A percentile compares a stretch with the other conserved stretches of the same genome.
phyloP scores from a whole-genome alignment of 1,140 invertebrate genomes.

The Vanessa tameamea region DNA sequence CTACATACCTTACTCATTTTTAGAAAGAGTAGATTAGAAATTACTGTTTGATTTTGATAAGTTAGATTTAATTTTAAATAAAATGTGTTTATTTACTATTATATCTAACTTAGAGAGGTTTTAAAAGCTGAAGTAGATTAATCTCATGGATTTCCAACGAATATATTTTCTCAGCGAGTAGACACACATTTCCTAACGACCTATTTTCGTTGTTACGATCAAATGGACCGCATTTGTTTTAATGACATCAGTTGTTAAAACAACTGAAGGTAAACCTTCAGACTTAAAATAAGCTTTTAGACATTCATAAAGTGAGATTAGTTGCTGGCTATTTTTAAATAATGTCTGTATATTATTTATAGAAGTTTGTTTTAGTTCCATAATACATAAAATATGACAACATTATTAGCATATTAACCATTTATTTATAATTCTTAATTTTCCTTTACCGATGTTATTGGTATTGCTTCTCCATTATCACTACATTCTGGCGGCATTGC shows the following conservation, averaged over 20 bases:
- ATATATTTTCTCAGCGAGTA: too few relatives aligned
- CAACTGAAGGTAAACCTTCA: constrained; percentile 22
- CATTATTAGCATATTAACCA: constrained; percentile 25
- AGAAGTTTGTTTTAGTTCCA: not conserved
- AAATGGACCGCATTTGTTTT: constrained; percentile 24
- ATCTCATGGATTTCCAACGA: too few relatives aligned
- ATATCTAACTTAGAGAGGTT: too few relatives aligned
- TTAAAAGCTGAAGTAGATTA: too few relatives aligned
- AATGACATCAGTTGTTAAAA: constrained; percentile 34
- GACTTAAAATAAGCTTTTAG: constrained; percentile 26
- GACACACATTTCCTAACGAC: not conserved
- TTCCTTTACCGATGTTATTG: constrained; percentile 62
- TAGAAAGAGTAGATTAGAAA: too few relatives aligned
- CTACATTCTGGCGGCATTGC: constrained; percentile 40
- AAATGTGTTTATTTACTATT: too few relatives aligned
- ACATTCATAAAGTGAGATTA: not conserved
- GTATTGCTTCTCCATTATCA: constrained; percentile 51
- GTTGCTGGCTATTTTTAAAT: not conserved
- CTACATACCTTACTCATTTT: too few relatives aligned
- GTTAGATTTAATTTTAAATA: too few relatives aligned
- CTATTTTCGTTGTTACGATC: constrained; percentile 30
- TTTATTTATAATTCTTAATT: constrained; percentile 42
- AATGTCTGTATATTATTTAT: not conserved
- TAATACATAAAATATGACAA: not conserved
- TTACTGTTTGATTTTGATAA: too few relatives aligned